Conservation (phyloP, 2,797 vertebrate species). For the Phrynocephalus guinanensis region DNA sequence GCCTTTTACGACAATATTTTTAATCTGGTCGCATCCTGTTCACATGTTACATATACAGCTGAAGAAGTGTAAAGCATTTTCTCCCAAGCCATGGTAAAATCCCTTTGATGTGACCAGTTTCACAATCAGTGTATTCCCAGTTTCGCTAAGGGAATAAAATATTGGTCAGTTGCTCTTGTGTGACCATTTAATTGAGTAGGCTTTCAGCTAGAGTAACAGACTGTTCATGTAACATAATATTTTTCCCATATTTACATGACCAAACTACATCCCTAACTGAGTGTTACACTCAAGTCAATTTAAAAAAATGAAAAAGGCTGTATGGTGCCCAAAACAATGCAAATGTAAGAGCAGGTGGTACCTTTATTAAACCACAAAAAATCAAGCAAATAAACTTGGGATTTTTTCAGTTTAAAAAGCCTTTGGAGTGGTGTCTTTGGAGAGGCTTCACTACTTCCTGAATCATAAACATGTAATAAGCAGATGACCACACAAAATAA, state of each 20-base stretch:
- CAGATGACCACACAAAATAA: constrained; percentile 38
- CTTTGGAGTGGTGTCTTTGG: constrained; percentile 15
- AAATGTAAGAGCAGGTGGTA: too few relatives aligned
- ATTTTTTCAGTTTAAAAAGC: constrained; percentile 23
- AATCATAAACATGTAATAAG: constrained; percentile 48
- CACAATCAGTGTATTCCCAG: too few relatives aligned
- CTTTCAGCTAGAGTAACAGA: constrained; percentile 13
- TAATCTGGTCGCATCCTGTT: constrained; percentile 17
- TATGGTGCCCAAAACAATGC: constrained; percentile 13
- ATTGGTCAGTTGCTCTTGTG: too few relatives aligned
- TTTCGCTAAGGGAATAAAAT: too few relatives aligned
- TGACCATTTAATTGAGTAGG: too few relatives aligned
- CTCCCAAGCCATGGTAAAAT: too few relatives aligned
- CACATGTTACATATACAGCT: too few relatives aligned
- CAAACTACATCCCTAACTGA: neutral
- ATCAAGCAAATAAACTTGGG: neutral
- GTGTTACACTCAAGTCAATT: neutral
- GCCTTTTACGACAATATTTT: constrained; percentile 13
- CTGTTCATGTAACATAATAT: neutral
- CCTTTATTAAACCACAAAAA: too few relatives aligned
- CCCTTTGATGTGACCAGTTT: too few relatives aligned
- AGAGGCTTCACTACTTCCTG: constrained; percentile 29
- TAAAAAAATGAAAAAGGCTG: too few relatives aligned
- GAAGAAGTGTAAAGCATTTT: too few relatives aligned
- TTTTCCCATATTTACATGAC: neutral